Evolutionary conservation across 2,797 vertebrate genomes (phyloP), one percentile per base, ranked within the genome.

Genomic region (Hemibagrus guttatus): DNA sequence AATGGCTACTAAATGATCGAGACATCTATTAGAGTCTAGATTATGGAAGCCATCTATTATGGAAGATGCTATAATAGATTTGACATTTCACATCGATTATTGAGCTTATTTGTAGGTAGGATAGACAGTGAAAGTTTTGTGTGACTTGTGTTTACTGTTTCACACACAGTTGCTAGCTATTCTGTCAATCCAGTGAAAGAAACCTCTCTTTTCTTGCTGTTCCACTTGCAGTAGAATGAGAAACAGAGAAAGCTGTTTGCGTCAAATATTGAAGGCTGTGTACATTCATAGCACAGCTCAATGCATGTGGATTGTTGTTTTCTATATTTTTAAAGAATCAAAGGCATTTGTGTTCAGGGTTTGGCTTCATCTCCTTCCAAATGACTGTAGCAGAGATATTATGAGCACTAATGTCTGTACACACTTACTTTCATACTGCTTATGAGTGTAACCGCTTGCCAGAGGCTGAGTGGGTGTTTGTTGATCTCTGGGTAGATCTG

Each of bases 381-480:
- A 83, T 12, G 8, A 59, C 68, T 69, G 35, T 63, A 46, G 58
- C 58, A 46, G 28, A 74, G 35, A 68, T 26, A 71, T 21, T 58
- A 39, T 46, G 66, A 83, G 49, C 79, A 71, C 79, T 58, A 42
- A 63, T 81, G 31, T 39, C 8, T 35, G 54, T 49, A 76, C n/a
- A 78, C 21, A 59, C 11, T 79, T 59, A 59, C 56, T 39, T 59
- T 79, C 56, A 59, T 79, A 59, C 39, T 81, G 54, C 54, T 61
- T 84, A 9, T 63, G 56, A 64, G 59, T 80, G 52, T 59, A 75
- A 85, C 42, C 74, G 75, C 85, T 81, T 64, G 52, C 61, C 83
- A 86, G 69, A 76, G 81, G 88, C 35, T 52, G 81, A 64, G 76
- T 86, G 90, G 82, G 83, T 84, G 87, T 83, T 84, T 85, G 79